Conservation (phyloP, 2,113 vertebrate genomes). For the Trogon melanurus region DNA sequence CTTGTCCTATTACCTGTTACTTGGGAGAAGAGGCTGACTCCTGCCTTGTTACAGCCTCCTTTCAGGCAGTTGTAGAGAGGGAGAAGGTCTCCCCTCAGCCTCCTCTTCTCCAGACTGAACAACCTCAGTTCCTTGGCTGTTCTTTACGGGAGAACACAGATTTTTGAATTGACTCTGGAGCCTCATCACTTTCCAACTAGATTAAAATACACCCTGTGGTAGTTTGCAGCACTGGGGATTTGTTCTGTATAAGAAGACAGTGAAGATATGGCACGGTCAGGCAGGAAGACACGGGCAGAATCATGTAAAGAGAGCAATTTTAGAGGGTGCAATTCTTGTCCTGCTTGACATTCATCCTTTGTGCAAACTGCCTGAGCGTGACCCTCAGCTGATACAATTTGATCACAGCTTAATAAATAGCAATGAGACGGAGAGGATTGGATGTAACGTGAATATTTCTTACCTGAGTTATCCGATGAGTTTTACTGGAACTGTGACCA, state of each 20-base stretch:
- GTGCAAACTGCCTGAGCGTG: background rate
- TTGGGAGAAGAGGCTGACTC: too few species aligned
- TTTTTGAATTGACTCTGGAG: background rate
- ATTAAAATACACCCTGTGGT: background rate
- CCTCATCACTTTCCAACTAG: background rate
- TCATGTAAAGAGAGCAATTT: background rate
- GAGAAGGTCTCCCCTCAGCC: too few species aligned
- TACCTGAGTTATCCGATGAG: background rate
- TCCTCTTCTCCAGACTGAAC: too few species aligned
- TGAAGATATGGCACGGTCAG: background rate
- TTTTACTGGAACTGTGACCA: background rate
- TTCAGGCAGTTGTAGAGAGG: too few species aligned
- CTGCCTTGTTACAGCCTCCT: too few species aligned
- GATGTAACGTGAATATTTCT: background rate
- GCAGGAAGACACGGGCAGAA: background rate
- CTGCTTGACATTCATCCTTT: background rate
- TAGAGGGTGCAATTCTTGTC: background rate
- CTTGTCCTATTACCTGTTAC: too few species aligned
- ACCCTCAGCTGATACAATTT: background rate
- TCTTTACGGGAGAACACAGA: background rate
- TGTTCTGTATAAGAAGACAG: background rate
- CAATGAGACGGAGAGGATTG: background rate
- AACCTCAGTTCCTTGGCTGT: too few species aligned
- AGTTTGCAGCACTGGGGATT: background rate
- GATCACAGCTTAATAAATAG: background rate